Evolutionary conservation across 2,888 invertebrate genomes (phyloP).

Genomic region (Emesis castigata): DNA sequence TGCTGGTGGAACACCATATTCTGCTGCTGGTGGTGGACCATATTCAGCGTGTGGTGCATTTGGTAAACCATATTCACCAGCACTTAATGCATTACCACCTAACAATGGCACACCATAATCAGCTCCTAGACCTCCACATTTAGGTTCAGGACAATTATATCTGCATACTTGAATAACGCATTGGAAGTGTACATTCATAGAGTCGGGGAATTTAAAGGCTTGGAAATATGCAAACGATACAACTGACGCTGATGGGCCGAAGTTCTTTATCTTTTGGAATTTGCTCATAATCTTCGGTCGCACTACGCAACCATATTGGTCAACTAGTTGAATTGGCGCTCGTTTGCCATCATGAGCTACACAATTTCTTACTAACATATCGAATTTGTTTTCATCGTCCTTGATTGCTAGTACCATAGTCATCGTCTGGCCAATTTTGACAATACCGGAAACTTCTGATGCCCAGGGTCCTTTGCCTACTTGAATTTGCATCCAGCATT

Average conservation of each 20-base stretch:
- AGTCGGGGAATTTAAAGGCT: constrained; percentile 98
- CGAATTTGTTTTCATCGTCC: constrained; percentile 98
- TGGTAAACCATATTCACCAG: constrained; percentile 90
- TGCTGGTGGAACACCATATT: constrained; percentile 94
- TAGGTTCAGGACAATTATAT: constrained; percentile 97
- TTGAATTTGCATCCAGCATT: constrained; percentile 99
- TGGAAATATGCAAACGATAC: constrained; percentile 98
- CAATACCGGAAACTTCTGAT: constrained; percentile 98
- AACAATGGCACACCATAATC: constrained; percentile 92
- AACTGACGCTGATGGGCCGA: constrained; percentile 97
- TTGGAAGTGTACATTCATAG: constrained; percentile 99
- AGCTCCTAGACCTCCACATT: constrained; percentile 93
- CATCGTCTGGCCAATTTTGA: constrained; percentile 98
- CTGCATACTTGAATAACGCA: constrained; percentile 98
- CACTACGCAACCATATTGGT: constrained; percentile 97
- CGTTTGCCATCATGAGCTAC: constrained; percentile 98
- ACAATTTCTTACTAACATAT: constrained; percentile 97
- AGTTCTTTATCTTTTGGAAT: constrained; percentile 98
- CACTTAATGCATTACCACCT: constrained; percentile 89
- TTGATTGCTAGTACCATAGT: constrained; percentile 98
- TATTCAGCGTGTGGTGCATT: constrained; percentile 90
- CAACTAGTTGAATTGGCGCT: constrained; percentile 97
- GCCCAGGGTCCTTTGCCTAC: constrained; percentile 99
- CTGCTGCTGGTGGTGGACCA: constrained; percentile 91
- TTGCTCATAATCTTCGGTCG: constrained; percentile 98